These are phyloP conservation scores for Drosophila peninsularis DNA, from an alignment of 2,888 invertebrate genomes.

Conservation along the genomic window DNA sequence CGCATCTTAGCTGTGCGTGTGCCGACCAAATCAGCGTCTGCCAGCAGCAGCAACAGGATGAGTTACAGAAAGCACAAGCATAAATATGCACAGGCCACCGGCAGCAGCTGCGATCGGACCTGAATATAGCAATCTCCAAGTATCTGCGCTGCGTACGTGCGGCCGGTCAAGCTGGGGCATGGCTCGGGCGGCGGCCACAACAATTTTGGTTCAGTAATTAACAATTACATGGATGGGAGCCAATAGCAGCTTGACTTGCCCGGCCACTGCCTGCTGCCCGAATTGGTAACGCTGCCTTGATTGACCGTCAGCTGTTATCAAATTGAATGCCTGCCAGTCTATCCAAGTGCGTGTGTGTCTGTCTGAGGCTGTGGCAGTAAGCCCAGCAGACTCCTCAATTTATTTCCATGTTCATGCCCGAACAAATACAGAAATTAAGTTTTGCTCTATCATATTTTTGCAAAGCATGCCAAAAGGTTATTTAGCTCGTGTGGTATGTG, in stretches of 20 bases:
- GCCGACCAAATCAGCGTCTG: conserved; percentile 65
- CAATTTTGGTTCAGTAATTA: conserved; percentile 65
- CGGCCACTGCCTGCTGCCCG: conserved; percentile 57
- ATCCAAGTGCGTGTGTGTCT: conserved; percentile 27
- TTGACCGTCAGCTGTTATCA: conserved; percentile 70
- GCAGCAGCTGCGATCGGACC: conserved; percentile 51
- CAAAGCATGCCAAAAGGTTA: conserved; percentile 5
- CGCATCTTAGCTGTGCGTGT: conserved; percentile 59
- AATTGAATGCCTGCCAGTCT: conserved; percentile 29
- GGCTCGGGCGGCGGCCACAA: conserved; percentile 7
- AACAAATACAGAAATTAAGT: conserved; percentile 61
- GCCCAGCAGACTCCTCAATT: conserved; percentile 27
- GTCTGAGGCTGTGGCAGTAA: conserved; percentile 23
- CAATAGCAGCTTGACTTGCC: conserved; percentile 32
- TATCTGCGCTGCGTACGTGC: conserved; percentile 45
- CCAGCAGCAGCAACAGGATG: conserved; percentile 40
- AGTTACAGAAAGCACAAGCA: conserved; percentile 45
- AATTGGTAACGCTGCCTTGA: conserved; percentile 56
- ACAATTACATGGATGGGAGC: conserved; percentile 75
- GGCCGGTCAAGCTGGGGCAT: background rate
- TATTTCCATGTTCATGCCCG: conserved; percentile 51
- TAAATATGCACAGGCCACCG: conserved; percentile 65
- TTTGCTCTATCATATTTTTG: conserved; percentile 18
- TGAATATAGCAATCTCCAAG: conserved; percentile 2
- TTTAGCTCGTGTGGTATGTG: conserved; percentile 11